Percentiles rank a stretch among this genome's conserved stretches.
These are phyloP conservation scores for Hippoglossus hippoglossus DNA, from an alignment of 2,797 vertebrate species.

Conservation along the genomic window DNA sequence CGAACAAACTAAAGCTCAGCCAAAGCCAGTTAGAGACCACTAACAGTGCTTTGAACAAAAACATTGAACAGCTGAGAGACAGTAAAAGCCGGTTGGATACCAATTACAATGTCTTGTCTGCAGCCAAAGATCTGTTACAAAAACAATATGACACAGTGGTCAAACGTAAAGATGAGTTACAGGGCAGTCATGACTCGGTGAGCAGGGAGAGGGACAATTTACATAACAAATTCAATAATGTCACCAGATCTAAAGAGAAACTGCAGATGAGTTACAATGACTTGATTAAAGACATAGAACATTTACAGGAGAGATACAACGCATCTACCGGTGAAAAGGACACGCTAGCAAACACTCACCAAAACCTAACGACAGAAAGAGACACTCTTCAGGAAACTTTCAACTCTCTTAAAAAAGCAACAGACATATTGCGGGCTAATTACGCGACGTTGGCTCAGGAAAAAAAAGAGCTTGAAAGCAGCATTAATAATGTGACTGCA, in stretches of 20 bases:
- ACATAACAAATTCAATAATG: slow-evolving; percentile 67
- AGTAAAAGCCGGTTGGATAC: slow-evolving; percentile 21
- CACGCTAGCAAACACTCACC: slow-evolving; percentile 41
- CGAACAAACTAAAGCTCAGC: neutral
- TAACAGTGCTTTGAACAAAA: slow-evolving; percentile 28
- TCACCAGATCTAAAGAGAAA: slow-evolving; percentile 47
- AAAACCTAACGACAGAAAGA: slow-evolving; percentile 43
- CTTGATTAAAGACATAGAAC: slow-evolving; percentile 45
- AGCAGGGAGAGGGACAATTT: slow-evolving; percentile 61
- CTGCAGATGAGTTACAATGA: slow-evolving; percentile 55
- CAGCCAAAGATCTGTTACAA: slow-evolving; percentile 20
- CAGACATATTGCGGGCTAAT: slow-evolving; percentile 15
- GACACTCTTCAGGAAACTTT: slow-evolving; percentile 31
- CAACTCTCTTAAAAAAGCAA: neutral
- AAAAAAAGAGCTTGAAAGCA: slow-evolving; percentile 35
- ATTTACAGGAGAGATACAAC: slow-evolving; percentile 56
- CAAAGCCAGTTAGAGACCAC: slow-evolving; percentile 32
- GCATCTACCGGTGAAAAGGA: slow-evolving; percentile 51
- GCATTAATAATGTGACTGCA: neutral
- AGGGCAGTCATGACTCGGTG: slow-evolving; percentile 13
- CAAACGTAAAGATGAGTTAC: slow-evolving; percentile 27
- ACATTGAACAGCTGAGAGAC: slow-evolving; percentile 29
- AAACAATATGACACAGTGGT: neutral
- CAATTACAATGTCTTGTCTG: slow-evolving; percentile 1
- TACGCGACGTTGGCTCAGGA: slow-evolving; percentile 18